phyloP scores from a whole-genome alignment of 2,888 invertebrate genomes.

The Leuctra nigra region DNA sequence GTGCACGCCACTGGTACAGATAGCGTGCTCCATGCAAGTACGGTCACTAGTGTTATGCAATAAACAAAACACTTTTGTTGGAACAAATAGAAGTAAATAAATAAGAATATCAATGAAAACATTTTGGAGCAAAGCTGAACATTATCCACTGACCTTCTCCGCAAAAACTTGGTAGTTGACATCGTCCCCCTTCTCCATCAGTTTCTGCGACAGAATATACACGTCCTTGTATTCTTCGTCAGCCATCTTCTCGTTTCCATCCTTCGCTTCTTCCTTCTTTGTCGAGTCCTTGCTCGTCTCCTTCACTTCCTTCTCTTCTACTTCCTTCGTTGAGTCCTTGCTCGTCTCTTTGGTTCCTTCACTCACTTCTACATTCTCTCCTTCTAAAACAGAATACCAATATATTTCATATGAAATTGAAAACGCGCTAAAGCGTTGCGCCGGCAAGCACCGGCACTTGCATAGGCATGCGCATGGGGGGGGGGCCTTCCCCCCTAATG shows the following conservation, averaged over 20 bases:
- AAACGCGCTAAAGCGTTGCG: neutral
- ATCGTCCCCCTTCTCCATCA: conserved; percentile 26
- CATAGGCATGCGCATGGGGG: too few relatives aligned
- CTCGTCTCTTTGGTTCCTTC: conserved; percentile 32
- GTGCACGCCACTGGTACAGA: too few relatives aligned
- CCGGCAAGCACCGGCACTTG: too few relatives aligned
- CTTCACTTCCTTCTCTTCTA: conserved; percentile 32
- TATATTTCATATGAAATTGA: neutral
- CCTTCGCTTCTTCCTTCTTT: conserved; percentile 34
- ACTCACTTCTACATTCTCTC: conserved; percentile 30
- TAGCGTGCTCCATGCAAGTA: too few relatives aligned
- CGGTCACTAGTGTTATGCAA: too few relatives aligned
- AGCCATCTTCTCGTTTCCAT: conserved; percentile 47
- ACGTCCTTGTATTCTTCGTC: conserved; percentile 51
- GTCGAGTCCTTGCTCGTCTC: conserved; percentile 30
- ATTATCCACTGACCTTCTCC: conserved; percentile 1
- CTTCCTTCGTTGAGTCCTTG: conserved; percentile 31
- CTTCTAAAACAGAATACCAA: neutral
- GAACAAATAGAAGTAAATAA: too few relatives aligned
- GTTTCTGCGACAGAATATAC: conserved; percentile 46
- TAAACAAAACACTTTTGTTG: too few relatives aligned
- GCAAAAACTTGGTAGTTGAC: conserved; percentile 2
- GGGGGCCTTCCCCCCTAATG: too few relatives aligned
- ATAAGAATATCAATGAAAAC: neutral
- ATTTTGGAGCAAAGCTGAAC: neutral